A percentile compares a stretch with the other conserved stretches of the same genome.
These are phyloP conservation scores for Sarotherodon lohbergeri DNA, from an alignment of 2,113 vertebrate species.

Conservation along the genomic window DNA sequence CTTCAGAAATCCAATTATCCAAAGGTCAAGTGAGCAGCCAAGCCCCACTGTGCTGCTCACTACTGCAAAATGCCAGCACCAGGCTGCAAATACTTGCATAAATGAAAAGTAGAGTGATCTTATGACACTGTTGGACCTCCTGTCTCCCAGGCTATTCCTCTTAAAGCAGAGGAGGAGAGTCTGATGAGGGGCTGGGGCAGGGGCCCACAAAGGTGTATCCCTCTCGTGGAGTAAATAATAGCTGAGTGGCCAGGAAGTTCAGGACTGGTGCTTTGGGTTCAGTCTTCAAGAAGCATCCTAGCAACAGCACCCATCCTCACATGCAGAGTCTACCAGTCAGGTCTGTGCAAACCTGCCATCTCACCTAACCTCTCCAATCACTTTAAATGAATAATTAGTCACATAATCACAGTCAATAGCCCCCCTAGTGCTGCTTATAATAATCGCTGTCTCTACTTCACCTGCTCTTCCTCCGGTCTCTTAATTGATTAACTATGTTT, in stretches of 20 bases:
- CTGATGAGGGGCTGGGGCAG: background rate
- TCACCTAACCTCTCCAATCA: background rate
- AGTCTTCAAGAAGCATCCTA: background rate
- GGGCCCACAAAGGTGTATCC: background rate
- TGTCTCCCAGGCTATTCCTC: background rate
- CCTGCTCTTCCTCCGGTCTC: conserved; percentile 29
- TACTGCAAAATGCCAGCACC: conserved; percentile 64
- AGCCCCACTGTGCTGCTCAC: conserved; percentile 48
- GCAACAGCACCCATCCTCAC: background rate
- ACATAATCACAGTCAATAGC: conserved; percentile 19
- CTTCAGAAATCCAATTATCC: conserved; percentile 72
- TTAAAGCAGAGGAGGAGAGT: background rate
- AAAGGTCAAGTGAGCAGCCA: conserved; percentile 69
- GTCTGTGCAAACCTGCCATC: background rate
- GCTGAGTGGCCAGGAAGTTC: background rate
- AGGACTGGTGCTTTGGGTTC: background rate
- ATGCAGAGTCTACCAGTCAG: background rate
- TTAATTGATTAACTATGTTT: conserved; percentile 67
- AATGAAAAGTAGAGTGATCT: conserved; percentile 44
- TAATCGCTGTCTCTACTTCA: conserved; percentile 7
- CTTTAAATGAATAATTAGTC: conserved; percentile 19
- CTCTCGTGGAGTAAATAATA: background rate
- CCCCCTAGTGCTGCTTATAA: conserved; percentile 21
- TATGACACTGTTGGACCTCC: conserved; percentile 24
- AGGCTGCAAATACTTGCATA: conserved; percentile 36